Evolutionary conservation across 2,888 invertebrate species (phyloP).

Genomic region (Sisyra nigra): DNA sequence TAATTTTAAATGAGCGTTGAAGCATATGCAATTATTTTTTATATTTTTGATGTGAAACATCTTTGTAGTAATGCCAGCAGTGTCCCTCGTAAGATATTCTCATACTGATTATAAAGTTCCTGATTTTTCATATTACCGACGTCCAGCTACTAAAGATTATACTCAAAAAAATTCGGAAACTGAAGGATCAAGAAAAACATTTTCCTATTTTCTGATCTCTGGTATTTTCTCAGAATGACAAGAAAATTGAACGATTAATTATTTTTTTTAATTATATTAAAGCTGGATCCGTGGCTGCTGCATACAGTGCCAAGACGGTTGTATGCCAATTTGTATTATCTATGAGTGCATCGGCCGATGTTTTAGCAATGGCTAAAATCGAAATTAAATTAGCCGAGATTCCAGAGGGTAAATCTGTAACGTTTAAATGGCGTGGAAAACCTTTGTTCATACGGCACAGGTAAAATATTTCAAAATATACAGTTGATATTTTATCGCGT

Average conservation of each 20-base stretch:
- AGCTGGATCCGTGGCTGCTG: constrained; percentile 60
- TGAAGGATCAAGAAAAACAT: constrained; percentile 52
- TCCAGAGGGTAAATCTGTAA: constrained; percentile 87
- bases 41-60: no score
- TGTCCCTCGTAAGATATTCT: constrained; percentile 55
- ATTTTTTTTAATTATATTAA: background rate
- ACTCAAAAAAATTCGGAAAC: constrained; percentile 34
- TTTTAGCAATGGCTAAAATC: constrained; percentile 87
- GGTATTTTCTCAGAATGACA: constrained; percentile 30
- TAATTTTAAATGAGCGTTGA: no score
- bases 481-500: no score
- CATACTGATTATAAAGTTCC: constrained; percentile 85
- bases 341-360: constrained; percentile 86
- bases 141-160: constrained; percentile 47
- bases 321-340: constrained; percentile 67
- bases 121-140: constrained; percentile 73
- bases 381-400: constrained; percentile 84
- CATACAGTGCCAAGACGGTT: constrained; percentile 71
- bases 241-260: no score
- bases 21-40: no score
- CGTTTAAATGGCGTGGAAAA: constrained; percentile 99
- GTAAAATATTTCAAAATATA: no score
- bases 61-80: constrained; percentile 19
- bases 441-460: constrained; percentile 54
- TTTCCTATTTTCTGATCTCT: constrained; percentile 73